phyloP scores from a whole-genome alignment of 2,113 vertebrate genomes.

The Myocastor coypus region DNA sequence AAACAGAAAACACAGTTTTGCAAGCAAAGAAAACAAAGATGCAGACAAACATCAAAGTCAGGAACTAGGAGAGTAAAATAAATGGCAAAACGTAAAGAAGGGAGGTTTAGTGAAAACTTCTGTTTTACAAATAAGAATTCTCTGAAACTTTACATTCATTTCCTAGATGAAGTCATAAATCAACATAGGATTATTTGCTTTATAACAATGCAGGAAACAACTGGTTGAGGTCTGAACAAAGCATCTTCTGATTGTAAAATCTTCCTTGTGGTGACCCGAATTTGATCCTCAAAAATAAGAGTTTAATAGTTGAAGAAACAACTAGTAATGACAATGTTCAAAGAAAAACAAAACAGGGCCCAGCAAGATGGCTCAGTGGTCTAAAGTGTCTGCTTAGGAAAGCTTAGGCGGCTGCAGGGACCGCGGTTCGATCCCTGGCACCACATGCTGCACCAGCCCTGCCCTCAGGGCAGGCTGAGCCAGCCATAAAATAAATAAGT shows the following conservation, averaged over 20 bases:
- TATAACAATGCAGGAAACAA: neutral
- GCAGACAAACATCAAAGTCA: neutral
- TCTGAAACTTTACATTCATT: neutral
- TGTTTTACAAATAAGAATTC: neutral
- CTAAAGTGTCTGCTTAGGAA: no score
- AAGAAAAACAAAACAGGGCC: no score
- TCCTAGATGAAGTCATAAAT: neutral
- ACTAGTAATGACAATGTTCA: neutral
- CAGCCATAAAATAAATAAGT: no score
- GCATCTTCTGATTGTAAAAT: neutral
- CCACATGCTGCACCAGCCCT: no score
- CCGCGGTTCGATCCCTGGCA: no score
- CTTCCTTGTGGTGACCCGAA: neutral
- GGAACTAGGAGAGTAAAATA: neutral
- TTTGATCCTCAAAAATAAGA: neutral
- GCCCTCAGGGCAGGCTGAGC: no score
- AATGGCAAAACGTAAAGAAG: neutral
- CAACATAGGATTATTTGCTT: neutral
- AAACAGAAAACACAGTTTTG: neutral
- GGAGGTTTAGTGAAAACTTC: neutral
- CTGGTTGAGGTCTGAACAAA: neutral
- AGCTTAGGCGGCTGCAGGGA: no score
- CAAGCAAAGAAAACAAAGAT: neutral
- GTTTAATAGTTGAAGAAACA: neutral
- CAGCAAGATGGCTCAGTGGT: no score